phyloP scores from a whole-genome alignment of 2,113 vertebrate species.

The Menura novaehollandiae region DNA sequence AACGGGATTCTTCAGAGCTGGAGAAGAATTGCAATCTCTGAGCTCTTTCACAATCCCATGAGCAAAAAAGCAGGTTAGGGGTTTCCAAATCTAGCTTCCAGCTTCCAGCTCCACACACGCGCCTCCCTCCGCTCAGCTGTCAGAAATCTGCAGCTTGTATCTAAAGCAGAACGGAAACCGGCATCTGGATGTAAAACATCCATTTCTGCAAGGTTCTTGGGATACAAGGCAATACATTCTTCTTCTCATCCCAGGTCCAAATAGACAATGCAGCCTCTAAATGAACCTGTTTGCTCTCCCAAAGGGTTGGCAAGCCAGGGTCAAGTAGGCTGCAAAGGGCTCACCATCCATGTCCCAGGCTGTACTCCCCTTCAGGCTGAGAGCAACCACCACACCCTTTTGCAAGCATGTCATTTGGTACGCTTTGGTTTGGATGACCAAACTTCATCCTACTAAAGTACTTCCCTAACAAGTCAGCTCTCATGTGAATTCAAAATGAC shows the following conservation, averaged over 20 bases:
- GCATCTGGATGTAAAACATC: background rate
- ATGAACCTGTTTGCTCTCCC: background rate
- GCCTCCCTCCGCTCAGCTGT: background rate
- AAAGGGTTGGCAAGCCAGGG: background rate
- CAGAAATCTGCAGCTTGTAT: background rate
- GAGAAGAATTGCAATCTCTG: constrained; percentile 29
- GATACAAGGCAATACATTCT: background rate
- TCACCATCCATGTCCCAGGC: background rate
- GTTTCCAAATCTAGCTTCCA: background rate
- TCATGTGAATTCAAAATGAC: background rate
- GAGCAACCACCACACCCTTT: background rate
- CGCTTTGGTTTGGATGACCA: background rate
- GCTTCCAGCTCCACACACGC: background rate
- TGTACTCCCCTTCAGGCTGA: background rate
- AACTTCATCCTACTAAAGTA: background rate
- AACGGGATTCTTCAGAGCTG: constrained; percentile 3
- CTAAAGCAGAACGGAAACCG: background rate
- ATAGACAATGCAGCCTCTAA: background rate
- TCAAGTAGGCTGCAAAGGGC: background rate
- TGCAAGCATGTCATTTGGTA: background rate
- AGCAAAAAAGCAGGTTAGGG: background rate
- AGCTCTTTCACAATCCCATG: background rate
- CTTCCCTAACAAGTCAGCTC: background rate
- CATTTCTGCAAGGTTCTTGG: background rate
- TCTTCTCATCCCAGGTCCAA: background rate